These are phyloP conservation scores for Watsonalla cultraria DNA, from an alignment of 2,888 invertebrate species.

Conservation along the genomic window DNA sequence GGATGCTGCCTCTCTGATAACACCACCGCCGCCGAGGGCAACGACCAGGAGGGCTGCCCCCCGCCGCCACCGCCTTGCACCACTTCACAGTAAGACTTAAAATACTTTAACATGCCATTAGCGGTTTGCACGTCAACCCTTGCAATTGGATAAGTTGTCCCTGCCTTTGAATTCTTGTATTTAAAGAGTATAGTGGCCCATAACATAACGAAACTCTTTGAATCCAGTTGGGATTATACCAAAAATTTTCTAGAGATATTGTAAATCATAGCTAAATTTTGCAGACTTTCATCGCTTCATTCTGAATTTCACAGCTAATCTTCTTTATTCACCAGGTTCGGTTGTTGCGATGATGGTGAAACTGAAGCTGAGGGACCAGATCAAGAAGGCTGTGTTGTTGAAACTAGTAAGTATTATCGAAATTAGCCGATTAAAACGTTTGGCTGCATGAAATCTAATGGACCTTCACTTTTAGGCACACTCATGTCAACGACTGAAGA, in stretches of 20 bases:
- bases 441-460: too few species aligned
- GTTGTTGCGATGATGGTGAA: conserved; percentile 85
- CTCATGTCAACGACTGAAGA: background rate
- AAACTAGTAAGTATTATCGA: conserved; percentile 33
- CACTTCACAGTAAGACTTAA: conserved; percentile 66
- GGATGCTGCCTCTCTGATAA: conserved; percentile 91
- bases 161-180: too few species aligned
- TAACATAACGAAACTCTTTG: too few species aligned
- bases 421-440: too few species aligned
- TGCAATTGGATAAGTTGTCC: too few species aligned
- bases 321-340: conserved; percentile 53
- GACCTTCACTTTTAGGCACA: background rate
- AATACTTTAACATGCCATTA: background rate
- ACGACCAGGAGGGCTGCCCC: conserved; percentile 91
- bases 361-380: conserved; percentile 82
- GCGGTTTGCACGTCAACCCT: too few species aligned
- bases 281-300: too few species aligned
- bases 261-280: too few species aligned
- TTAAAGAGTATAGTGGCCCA: too few species aligned
- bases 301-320: background rate
- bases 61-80: conserved; percentile 79
- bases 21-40: conserved; percentile 86
- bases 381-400: conserved; percentile 70
- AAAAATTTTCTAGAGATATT: too few species aligned
- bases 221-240: too few species aligned